A percentile compares a stretch with the other conserved stretches of the same genome.
Evolutionary conservation across 64 coral and sea anemone genomes (phyloP).

Genomic region (Stichodactyla mertensii): DNA sequence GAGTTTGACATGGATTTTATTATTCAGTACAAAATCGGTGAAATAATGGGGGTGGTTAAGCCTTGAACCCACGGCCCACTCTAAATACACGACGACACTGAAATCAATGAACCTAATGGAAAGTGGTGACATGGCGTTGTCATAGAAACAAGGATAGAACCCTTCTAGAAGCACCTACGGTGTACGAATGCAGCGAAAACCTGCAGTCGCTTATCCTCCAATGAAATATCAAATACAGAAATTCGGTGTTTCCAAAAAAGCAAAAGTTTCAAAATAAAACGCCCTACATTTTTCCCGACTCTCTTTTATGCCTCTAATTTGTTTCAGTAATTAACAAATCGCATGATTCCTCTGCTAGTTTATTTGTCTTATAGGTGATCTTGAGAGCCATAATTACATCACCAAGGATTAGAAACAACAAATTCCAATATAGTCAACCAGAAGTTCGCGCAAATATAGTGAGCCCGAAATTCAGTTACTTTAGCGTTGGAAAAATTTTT

Average conservation of each 20-base stretch:
- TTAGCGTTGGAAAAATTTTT: not conserved
- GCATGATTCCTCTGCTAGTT: not conserved
- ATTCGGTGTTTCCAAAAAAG: not conserved
- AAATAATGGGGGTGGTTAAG: too few relatives aligned
- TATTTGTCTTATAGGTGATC: not conserved
- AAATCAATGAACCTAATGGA: too few relatives aligned
- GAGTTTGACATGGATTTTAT: too few relatives aligned
- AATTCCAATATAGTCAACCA: constrained; percentile 1
- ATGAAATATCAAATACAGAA: not conserved
- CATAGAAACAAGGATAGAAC: not conserved
- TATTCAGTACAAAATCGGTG: too few relatives aligned
- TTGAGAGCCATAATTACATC: not conserved
- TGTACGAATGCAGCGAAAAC: not conserved
- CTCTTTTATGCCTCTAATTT: too few relatives aligned
- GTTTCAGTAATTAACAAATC: not conserved
- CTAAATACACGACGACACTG: too few relatives aligned
- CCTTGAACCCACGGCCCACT: too few relatives aligned
- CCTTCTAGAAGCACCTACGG: not conserved
- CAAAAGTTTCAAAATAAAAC: too few relatives aligned
- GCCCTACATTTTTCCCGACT: too few relatives aligned
- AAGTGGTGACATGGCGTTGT: not conserved
- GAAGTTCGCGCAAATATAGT: not conserved
- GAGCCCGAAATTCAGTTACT: not conserved
- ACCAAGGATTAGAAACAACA: not conserved
- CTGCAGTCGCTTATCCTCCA: not conserved